A percentile compares a stretch with the other conserved stretches of the same genome.
These are phyloP conservation scores for Nymphalis io DNA, from an alignment of 1,140 invertebrate species.

Conservation along the genomic window DNA sequence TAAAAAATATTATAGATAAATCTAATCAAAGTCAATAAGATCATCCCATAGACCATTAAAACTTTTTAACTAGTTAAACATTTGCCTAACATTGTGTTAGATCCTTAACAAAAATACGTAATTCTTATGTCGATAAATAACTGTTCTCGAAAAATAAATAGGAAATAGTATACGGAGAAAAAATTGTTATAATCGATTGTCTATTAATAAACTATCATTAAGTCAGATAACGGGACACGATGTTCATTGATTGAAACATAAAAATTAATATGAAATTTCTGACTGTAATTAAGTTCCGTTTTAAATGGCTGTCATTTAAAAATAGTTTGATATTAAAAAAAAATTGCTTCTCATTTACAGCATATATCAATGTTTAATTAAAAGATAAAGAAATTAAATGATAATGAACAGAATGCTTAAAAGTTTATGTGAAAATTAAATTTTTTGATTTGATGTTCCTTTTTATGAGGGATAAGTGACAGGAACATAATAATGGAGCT, in stretches of 20 bases:
- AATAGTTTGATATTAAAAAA: background rate
- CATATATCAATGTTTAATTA: too few species aligned
- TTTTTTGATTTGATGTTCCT: slow-evolving; percentile 11
- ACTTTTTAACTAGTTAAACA: too few species aligned
- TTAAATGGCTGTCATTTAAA: background rate
- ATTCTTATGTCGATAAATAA: too few species aligned
- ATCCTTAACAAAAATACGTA: too few species aligned
- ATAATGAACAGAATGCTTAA: slow-evolving; percentile 11
- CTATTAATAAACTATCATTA: background rate
- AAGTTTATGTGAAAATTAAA: slow-evolving; percentile 4
- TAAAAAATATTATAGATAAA: too few species aligned
- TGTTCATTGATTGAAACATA: slow-evolving; percentile 1
- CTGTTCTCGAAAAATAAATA: too few species aligned
- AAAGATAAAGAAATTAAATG: background rate
- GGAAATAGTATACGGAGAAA: too few species aligned
- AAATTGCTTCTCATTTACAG: background rate
- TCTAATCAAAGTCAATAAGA: too few species aligned
- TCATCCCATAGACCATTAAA: too few species aligned
- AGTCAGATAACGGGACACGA: background rate
- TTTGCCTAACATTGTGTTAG: too few species aligned
- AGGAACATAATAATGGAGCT: slow-evolving; percentile 15
- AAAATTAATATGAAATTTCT: background rate
- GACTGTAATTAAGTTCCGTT: background rate
- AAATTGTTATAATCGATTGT: too few species aligned
- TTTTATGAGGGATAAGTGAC: slow-evolving; percentile 26